These are phyloP conservation scores for Brachynemurus nebulosus DNA, from an alignment of 2,888 invertebrate species.

Conservation along the genomic window DNA sequence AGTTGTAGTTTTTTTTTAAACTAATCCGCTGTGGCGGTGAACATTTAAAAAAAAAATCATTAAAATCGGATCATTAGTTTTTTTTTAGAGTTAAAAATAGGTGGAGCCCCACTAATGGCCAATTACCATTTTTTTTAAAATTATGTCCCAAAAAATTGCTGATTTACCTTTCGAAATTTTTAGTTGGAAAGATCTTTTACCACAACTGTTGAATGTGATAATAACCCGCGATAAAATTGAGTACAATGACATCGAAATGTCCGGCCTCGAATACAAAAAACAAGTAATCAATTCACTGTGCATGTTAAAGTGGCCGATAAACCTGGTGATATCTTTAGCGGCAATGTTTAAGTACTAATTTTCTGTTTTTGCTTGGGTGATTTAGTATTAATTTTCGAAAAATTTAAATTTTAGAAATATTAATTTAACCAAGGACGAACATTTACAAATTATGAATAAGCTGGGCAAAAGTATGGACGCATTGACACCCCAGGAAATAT, in stretches of 20 bases:
- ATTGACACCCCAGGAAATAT: slow-evolving; percentile 44
- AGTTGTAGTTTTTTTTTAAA: no score
- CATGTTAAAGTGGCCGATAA: slow-evolving; percentile 42
- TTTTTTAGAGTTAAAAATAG: no score
- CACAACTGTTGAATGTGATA: slow-evolving; percentile 42
- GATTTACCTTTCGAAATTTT: no score
- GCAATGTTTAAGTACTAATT: slow-evolving; percentile 63
- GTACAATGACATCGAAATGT: slow-evolving; percentile 42
- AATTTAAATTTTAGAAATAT: slow-evolving; percentile 36
- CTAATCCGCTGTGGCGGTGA: no score
- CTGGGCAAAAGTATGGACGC: slow-evolving; percentile 43
- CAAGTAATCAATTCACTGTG: slow-evolving; percentile 45
- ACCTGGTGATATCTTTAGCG: slow-evolving; percentile 44
- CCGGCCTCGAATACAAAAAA: slow-evolving; percentile 43
- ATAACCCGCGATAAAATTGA: slow-evolving; percentile 37
- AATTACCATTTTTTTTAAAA: background rate
- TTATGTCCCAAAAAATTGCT: slow-evolving; percentile 7
- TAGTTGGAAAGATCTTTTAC: slow-evolving; percentile 56
- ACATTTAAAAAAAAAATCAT: no score
- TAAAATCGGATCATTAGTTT: no score
- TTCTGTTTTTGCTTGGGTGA: no score
- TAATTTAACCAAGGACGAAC: slow-evolving; percentile 41
- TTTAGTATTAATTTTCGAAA: no score
- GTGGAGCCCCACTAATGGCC: no score
- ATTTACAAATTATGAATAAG: slow-evolving; percentile 45